phyloP scores from a whole-genome alignment of 2,797 vertebrate genomes.

The Myotis pilosus region DNA sequence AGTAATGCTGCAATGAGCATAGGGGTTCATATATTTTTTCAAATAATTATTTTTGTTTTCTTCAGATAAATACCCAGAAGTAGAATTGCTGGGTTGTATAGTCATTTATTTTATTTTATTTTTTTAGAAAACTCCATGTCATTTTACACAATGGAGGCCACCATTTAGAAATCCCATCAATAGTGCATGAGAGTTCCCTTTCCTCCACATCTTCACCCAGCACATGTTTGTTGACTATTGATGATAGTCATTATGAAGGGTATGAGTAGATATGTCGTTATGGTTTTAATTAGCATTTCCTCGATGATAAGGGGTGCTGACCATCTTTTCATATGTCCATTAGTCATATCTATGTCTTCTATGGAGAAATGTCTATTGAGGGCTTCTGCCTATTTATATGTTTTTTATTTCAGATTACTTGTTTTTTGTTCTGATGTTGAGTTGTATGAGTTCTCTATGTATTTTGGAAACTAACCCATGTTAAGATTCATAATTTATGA shows the following conservation, averaged over 20 bases:
- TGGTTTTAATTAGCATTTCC: neutral
- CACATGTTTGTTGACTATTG: neutral
- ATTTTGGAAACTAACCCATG: neutral
- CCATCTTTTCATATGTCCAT: neutral
- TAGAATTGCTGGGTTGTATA: neutral
- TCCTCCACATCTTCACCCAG: neutral
- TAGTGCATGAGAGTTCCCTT: neutral
- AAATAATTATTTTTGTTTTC: neutral
- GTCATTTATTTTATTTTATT: neutral
- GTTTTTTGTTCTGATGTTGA: neutral
- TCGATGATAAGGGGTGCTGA: neutral
- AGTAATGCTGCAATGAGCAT: neutral
- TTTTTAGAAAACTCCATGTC: neutral
- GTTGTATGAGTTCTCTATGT: neutral
- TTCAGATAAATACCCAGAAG: neutral
- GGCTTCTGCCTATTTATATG: neutral
- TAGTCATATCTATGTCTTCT: neutral
- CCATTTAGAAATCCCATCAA: neutral
- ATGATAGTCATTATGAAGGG: neutral
- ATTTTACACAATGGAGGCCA: neutral
- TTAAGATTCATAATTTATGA: neutral
- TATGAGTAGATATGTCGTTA: neutral
- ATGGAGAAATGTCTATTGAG: neutral
- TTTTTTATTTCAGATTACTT: neutral
- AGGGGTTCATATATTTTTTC: neutral